phyloP scores from a whole-genome alignment of 1,140 invertebrate species.

The Harlomillsia oculata region DNA sequence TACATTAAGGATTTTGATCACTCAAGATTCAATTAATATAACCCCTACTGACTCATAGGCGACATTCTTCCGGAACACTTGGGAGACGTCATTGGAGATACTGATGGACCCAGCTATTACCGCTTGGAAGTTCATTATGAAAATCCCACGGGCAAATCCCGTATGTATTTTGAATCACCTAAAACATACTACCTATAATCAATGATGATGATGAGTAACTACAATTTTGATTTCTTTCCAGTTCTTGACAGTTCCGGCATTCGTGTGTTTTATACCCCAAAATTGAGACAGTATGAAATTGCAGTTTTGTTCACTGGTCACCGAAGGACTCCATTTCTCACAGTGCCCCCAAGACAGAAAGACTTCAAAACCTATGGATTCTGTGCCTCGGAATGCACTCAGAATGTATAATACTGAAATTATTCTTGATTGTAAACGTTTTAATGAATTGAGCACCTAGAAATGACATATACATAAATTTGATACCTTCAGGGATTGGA shows the following conservation, averaged over 20 bases:
- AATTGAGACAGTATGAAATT: slow-evolving; percentile 61
- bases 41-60: too few species aligned
- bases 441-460: not conserved
- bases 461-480: too few species aligned
- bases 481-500: slow-evolving; percentile 29
- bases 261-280: slow-evolving; percentile 62
- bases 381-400: slow-evolving; percentile 23
- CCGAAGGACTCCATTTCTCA: slow-evolving; percentile 19
- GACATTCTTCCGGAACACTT: slow-evolving; percentile 71
- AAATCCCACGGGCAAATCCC: slow-evolving; percentile 54
- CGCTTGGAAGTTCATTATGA: slow-evolving; percentile 85
- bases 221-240: slow-evolving; percentile 36
- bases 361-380: slow-evolving; percentile 14
- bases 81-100: slow-evolving; percentile 63
- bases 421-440: too few species aligned
- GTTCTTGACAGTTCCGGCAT: slow-evolving; percentile 69
- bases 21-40: too few species aligned
- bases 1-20: slow-evolving; percentile 22
- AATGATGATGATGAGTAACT: not conserved
- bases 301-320: slow-evolving; percentile 51
- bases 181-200: not conserved
- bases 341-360: slow-evolving; percentile 14
- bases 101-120: slow-evolving; percentile 59
- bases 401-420: slow-evolving; percentile 46
- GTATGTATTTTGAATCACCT: slow-evolving; percentile 39